Base-by-base conservation (phyloP, 2,113 vertebrate species). In the Lepidiolamprologus cunningtoni region DNA sequence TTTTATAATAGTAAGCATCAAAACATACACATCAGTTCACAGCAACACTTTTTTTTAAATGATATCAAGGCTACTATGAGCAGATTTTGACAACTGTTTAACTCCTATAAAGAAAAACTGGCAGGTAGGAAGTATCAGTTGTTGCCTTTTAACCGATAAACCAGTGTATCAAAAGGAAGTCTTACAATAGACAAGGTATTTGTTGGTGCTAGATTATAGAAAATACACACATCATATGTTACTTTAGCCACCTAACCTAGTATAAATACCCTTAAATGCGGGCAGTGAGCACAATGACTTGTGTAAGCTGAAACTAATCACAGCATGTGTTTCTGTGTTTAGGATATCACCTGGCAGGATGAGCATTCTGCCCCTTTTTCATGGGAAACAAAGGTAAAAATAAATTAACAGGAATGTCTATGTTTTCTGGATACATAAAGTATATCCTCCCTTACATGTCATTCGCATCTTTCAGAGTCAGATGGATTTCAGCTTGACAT, bases 341-440 rank as follows among this genome's bases (percentile, higher is more conserved):
- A 99, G 99, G 99, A 99, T 78, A 97, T 99, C 57, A 99, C 98
- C 88, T 99, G 99, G 99, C 98, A 99, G 94, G 99, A 99, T 95
- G 99, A 99, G 90, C 99, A 99, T 83, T 99, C 99, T 0, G 97
- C 98, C 42, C 99, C 99, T 0, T 99, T 99, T 95, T 99, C 98
- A 47, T 99, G 99, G 99, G 99, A 99, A 95, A 99, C 99, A 0
- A 99, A 97, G 97, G 99, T 99, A 94, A 86, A 79, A 28, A 16
- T n/a, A 31, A 76, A 31, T 47, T 8, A 50, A 78, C 10, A 33
- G 26, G 26, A 52, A 52, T 52, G 5, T 78, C 10, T 47, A 4
- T 16, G 6, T 28, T 52, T 52, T 13, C 19, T 8, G 10, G 10
- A 52, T 26, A 47, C 14, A 45, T 45, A 73, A 45, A 26, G 13